These are phyloP conservation scores for Acromyrmex heyeri DNA, from an alignment of 1,140 invertebrate genomes.

Conservation along the genomic window DNA sequence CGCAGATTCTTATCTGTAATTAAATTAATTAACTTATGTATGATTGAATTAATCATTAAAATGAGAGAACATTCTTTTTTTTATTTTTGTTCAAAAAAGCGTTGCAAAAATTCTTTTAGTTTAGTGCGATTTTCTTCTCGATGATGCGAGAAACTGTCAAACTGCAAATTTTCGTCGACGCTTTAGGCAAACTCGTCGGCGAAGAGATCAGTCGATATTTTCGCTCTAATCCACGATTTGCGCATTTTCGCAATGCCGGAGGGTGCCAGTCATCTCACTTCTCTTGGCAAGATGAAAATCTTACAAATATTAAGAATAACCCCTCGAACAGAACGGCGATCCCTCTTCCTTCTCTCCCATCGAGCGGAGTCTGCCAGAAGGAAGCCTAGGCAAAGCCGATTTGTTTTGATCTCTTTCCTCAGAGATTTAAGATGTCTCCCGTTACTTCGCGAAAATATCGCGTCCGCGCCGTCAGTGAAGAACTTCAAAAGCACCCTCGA, in stretches of 20 bases:
- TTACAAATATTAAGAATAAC: constrained; percentile 84
- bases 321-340: constrained; percentile 72
- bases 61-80: background rate
- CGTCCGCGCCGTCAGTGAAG: background rate
- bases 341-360: constrained; percentile 37
- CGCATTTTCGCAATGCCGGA: constrained; percentile 72
- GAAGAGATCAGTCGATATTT: constrained; percentile 74
- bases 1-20: background rate
- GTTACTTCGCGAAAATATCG: constrained; percentile 52
- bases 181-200: background rate
- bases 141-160: background rate
- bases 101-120: background rate
- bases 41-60: background rate
- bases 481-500: constrained; percentile 52
- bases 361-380: constrained; percentile 32
- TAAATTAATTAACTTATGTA: background rate
- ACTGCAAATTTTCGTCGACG: constrained; percentile 11
- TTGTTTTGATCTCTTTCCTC: constrained; percentile 80
- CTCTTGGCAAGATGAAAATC: constrained; percentile 78
- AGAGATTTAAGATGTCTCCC: constrained; percentile 70
- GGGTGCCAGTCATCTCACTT: constrained; percentile 53
- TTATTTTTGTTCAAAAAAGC: background rate
- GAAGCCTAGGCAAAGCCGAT: constrained; percentile 82
- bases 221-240: constrained; percentile 77
- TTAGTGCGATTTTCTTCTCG: background rate